phyloP scores from a whole-genome alignment of 2,113 vertebrate genomes.

The Pomatorhinus ruficollis region DNA sequence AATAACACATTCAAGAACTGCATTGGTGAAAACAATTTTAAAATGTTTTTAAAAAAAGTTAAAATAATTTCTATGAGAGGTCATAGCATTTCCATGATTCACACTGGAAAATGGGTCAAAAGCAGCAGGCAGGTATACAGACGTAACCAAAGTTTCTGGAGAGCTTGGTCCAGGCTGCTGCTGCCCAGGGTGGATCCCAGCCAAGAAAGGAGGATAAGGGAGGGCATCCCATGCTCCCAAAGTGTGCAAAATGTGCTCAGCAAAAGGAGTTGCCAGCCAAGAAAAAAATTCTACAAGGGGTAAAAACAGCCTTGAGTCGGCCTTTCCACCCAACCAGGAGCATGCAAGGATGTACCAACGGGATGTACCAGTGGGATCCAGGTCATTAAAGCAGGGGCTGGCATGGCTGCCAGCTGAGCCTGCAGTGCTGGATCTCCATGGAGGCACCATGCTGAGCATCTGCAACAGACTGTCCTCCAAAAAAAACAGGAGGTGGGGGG shows the following conservation, averaged over 20 bases:
- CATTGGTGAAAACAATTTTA: neutral
- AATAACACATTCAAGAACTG: neutral
- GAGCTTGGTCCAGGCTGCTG: neutral
- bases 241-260: neutral
- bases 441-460: neutral
- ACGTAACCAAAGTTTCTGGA: neutral
- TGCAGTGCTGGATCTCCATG: rapidly evolving
- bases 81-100: neutral
- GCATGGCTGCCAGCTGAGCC: neutral
- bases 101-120: neutral
- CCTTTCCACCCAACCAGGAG: neutral
- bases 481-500: neutral
- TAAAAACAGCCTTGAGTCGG: rapidly evolving
- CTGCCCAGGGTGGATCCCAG: rapidly evolving
- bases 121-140: neutral
- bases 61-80: neutral
- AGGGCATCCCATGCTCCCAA: neutral
- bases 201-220: neutral
- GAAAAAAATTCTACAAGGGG: neutral
- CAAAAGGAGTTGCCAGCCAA: neutral
- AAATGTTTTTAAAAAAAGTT: neutral
- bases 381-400: neutral
- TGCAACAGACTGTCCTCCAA: neutral
- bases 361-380: neutral
- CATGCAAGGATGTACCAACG: neutral